A percentile compares a stretch with the other conserved stretches of the same genome.
phyloP scores from a whole-genome alignment of 2,888 invertebrate genomes.

The Cataglyphis rosenhaueri region DNA sequence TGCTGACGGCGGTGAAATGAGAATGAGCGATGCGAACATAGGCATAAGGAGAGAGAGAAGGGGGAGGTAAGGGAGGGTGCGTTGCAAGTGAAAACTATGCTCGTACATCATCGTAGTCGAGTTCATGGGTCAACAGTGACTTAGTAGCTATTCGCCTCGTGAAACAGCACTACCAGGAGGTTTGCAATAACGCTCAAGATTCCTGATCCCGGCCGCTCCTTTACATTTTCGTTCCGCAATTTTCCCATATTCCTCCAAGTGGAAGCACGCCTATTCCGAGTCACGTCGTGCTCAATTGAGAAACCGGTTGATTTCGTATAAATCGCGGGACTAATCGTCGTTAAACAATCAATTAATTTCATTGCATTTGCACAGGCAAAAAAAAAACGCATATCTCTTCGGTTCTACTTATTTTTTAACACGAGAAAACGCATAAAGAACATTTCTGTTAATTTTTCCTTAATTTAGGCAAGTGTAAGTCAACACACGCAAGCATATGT shows the following conservation, averaged over 20 bases:
- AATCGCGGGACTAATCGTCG: not conserved
- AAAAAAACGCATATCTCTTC: not conserved
- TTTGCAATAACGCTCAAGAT: constrained; percentile 56
- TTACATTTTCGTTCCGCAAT: constrained; percentile 38
- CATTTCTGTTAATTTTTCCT: not conserved
- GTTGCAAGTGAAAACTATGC: constrained; percentile 77
- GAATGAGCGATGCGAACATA: constrained; percentile 12
- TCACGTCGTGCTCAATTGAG: not conserved
- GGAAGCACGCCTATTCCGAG: not conserved
- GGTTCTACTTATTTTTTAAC: not conserved
- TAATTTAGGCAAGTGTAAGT: not conserved
- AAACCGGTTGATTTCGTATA: not conserved
- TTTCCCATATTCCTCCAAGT: constrained; percentile 34
- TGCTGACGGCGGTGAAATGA: constrained; percentile 32
- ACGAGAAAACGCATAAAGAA: not conserved
- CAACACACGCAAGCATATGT: not conserved
- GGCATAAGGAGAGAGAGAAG: not conserved
- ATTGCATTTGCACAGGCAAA: not conserved
- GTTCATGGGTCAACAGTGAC: constrained; percentile 79
- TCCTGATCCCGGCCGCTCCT: constrained; percentile 11
- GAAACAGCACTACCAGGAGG: constrained; percentile 74
- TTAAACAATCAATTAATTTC: constrained; percentile 2
- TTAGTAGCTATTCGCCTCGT: constrained; percentile 76
- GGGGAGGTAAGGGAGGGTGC: not conserved
- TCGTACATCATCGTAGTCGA: constrained; percentile 77